Percentiles rank a stretch among this genome's conserved stretches.
Conservation (phyloP, 1,140 invertebrate genomes). For the Uloborus diversus region DNA sequence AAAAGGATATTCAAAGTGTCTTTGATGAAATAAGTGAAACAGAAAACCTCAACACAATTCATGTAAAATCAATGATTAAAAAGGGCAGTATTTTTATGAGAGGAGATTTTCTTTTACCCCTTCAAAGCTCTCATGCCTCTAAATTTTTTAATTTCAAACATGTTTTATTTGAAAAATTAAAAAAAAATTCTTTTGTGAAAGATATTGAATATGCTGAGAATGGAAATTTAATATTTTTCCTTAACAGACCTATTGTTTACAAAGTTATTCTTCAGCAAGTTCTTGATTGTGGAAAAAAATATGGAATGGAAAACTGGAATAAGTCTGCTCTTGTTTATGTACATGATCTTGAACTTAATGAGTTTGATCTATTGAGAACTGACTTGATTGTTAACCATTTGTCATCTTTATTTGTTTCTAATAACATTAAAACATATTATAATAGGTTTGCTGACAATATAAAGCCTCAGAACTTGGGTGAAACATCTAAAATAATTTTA, state of each 20-base stretch:
- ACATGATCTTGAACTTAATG: neutral
- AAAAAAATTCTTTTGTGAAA: neutral
- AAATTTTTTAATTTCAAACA: neutral
- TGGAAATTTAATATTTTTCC: conserved; percentile 6
- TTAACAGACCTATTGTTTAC: conserved; percentile 5
- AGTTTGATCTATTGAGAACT: neutral
- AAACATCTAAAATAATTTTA: neutral
- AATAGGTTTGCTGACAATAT: neutral
- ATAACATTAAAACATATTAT: conserved; percentile 1
- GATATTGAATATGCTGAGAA: conserved; percentile 4
- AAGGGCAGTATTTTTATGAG: conserved; percentile 31
- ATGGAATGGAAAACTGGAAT: conserved; percentile 11
- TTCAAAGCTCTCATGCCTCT: neutral
- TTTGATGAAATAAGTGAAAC: conserved; percentile 2
- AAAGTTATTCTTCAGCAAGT: neutral
- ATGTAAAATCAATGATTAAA: neutral
- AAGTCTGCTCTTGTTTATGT: conserved; percentile 15
- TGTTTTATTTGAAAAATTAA: conserved; percentile 1
- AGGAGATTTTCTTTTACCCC: conserved; percentile 15
- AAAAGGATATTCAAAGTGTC: conserved; percentile 24
- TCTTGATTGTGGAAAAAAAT: neutral
- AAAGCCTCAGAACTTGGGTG: no score
- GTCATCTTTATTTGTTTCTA: conserved; percentile 1
- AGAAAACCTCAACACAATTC: neutral
- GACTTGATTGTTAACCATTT: conserved; percentile 15